A percentile compares a stretch with the other conserved stretches of the same genome.
phyloP scores from a whole-genome alignment of 2,797 vertebrate species.

The Oreortyx pictus region DNA sequence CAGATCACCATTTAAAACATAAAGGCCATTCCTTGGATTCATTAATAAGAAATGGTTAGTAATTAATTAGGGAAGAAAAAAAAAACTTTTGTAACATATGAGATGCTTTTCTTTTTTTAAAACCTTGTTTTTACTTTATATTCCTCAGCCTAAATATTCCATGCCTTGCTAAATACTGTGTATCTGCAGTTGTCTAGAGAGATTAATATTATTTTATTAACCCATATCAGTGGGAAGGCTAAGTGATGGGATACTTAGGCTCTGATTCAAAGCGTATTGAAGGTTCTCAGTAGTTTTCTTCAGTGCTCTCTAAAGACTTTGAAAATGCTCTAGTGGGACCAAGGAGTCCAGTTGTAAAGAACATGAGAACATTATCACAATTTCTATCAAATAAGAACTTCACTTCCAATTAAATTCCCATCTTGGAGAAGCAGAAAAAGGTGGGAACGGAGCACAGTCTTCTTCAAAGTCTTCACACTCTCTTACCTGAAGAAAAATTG shows the following conservation, averaged over 20 bases:
- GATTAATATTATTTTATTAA: background rate
- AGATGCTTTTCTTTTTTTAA: background rate
- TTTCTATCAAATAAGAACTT: background rate
- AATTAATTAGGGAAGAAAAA: background rate
- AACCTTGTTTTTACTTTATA: background rate
- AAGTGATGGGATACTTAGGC: background rate
- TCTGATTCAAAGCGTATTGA: background rate
- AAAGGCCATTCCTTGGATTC: background rate
- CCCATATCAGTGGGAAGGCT: background rate
- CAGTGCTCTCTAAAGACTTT: background rate
- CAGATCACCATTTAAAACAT: background rate
- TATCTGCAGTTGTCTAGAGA: background rate
- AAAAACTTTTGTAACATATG: background rate
- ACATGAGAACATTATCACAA: background rate
- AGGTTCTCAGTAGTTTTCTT: background rate
- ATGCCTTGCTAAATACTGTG: background rate
- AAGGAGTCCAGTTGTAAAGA: too few relatives aligned
- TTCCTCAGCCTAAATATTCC: background rate
- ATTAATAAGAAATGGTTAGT: background rate
- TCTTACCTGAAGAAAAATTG: background rate
- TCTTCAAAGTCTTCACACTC: background rate
- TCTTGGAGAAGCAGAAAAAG: background rate
- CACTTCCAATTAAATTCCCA: background rate
- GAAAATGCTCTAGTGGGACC: background rate
- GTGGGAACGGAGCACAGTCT: background rate